phyloP scores from a whole-genome alignment of 2,797 vertebrate genomes.

The Coranthus polyacanthus region DNA sequence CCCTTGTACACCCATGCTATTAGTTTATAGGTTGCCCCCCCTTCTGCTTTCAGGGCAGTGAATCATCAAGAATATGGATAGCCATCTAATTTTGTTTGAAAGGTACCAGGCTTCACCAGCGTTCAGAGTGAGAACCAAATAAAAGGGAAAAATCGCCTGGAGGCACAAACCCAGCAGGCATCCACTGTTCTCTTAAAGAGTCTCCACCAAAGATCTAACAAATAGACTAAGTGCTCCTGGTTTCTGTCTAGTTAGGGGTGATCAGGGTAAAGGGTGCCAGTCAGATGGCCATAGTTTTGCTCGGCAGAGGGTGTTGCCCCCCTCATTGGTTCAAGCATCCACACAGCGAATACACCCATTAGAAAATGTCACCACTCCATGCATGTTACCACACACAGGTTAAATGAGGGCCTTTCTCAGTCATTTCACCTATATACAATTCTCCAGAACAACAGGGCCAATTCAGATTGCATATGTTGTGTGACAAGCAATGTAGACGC shows the following conservation, averaged over 20 bases:
- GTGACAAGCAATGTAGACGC: neutral
- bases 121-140: constrained; percentile 81
- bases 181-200: constrained; percentile 84
- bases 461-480: neutral
- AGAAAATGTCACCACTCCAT: constrained; percentile 22
- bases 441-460: constrained; percentile 4
- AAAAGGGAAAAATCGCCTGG: constrained; percentile 81
- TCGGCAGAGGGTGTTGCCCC: constrained; percentile 3
- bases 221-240: constrained; percentile 78
- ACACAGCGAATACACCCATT: constrained; percentile 2
- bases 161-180: constrained; percentile 86
- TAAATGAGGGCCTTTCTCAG: neutral
- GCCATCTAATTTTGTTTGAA: constrained; percentile 89
- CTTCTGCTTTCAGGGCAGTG: constrained; percentile 60
- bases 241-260: constrained; percentile 78
- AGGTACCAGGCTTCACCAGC: constrained; percentile 80
- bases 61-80: constrained; percentile 83
- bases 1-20: constrained; percentile 28
- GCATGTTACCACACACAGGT: constrained; percentile 39
- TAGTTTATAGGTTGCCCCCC: constrained; percentile 19
- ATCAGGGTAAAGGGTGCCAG: constrained; percentile 64
- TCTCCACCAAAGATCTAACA: constrained; percentile 83
- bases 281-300: constrained; percentile 54
- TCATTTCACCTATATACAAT: neutral
- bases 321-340: constrained; percentile 12